These are phyloP conservation scores for Ostrea denselamellosa DNA, from an alignment of 1,140 invertebrate species.

Conservation along the genomic window DNA sequence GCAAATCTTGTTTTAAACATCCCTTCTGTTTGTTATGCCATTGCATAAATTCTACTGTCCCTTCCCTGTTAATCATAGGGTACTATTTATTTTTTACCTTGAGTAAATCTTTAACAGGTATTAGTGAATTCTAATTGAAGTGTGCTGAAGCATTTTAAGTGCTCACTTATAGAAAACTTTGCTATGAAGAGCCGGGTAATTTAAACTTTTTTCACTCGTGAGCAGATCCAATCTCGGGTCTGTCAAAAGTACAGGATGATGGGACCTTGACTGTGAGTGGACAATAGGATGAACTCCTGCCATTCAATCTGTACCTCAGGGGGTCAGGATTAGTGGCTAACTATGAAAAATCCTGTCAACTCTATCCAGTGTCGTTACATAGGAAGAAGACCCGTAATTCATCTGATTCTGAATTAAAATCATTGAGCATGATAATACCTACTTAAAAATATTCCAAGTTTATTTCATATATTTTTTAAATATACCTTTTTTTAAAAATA, in stretches of 20 bases:
- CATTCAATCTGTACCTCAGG: not conserved
- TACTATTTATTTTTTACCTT: slow-evolving; percentile 16
- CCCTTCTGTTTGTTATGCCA: not conserved
- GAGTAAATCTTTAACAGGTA: not conserved
- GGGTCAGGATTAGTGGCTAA: not conserved
- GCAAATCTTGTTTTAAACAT: not conserved
- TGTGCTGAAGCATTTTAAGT: not conserved
- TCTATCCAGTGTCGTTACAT: not conserved
- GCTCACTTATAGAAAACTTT: not conserved
- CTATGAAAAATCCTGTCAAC: slow-evolving; percentile 13
- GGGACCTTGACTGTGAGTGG: not conserved
- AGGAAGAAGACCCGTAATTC: no score
- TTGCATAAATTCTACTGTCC: not conserved
- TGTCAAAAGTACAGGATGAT: not conserved
- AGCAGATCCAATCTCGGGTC: not conserved
- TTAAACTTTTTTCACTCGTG: not conserved
- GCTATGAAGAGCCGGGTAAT: not conserved
- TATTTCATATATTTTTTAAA: no score
- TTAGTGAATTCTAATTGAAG: not conserved
- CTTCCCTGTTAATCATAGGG: not conserved
- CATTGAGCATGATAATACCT: no score
- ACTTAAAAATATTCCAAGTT: no score
- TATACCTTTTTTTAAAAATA: no score
- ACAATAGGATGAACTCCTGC: not conserved
- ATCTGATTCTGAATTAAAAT: no score